phyloP scores from a whole-genome alignment of 2,888 invertebrate species.

The Drosophila prostipennis region DNA sequence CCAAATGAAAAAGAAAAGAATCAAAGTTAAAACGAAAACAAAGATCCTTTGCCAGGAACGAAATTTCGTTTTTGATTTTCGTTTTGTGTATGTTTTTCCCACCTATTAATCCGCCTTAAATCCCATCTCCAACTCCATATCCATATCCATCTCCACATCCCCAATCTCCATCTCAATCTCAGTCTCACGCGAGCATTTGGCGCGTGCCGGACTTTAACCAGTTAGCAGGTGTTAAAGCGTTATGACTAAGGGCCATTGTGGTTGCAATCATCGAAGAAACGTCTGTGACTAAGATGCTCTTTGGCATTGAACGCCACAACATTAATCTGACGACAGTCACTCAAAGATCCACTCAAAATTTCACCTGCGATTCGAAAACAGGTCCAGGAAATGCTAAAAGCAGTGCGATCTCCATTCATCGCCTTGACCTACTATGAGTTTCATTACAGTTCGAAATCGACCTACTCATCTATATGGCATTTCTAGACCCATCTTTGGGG shows the following conservation, averaged over 20 bases:
- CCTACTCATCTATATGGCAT: constrained; percentile 18
- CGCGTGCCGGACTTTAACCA: constrained; percentile 54
- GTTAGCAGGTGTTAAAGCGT: constrained; percentile 58
- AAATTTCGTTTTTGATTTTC: constrained; percentile 66
- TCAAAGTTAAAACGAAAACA: constrained; percentile 58
- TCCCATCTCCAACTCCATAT: neutral
- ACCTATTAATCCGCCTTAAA: constrained; percentile 19
- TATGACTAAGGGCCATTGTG: constrained; percentile 67
- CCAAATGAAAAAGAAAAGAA: constrained; percentile 51
- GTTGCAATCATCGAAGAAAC: constrained; percentile 53
- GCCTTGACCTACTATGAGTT: constrained; percentile 34
- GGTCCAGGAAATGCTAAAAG: constrained; percentile 18
- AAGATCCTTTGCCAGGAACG: constrained; percentile 73
- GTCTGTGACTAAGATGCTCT: constrained; percentile 64
- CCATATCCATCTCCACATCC: constrained; percentile 15
- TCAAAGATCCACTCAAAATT: constrained; percentile 53
- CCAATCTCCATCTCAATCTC: constrained; percentile 13
- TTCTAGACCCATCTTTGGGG: constrained; percentile 34
- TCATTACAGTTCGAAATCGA: constrained; percentile 15
- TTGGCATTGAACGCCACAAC: constrained; percentile 57
- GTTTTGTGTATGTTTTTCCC: constrained; percentile 56
- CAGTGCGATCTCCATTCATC: neutral
- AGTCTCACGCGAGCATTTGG: constrained; percentile 37
- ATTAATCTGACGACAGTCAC: constrained; percentile 22
- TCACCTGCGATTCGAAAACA: constrained; percentile 52